phyloP scores from a whole-genome alignment of 1,140 invertebrate genomes.

The Galendromus occidentalis region DNA sequence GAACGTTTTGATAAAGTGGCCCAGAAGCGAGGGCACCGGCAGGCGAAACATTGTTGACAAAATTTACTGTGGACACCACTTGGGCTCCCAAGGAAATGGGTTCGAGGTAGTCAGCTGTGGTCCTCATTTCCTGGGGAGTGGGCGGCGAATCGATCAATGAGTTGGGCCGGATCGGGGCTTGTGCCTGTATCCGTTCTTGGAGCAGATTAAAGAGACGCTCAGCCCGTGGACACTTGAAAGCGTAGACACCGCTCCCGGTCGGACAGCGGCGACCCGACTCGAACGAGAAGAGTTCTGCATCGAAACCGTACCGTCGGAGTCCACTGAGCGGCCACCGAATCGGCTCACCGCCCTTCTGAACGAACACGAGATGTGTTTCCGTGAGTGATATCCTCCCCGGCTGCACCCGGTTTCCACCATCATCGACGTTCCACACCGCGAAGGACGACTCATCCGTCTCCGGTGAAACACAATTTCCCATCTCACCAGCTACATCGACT shows the following conservation, averaged over 20 bases:
- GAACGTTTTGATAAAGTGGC: neutral
- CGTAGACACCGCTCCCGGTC: conserved; percentile 81
- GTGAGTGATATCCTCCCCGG: conserved; percentile 63
- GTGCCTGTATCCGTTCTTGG: conserved; percentile 53
- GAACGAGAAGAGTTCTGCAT: conserved; percentile 77
- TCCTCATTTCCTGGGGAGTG: neutral
- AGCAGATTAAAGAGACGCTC: conserved; percentile 73
- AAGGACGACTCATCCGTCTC: conserved; percentile 8
- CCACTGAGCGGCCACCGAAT: conserved; percentile 73
- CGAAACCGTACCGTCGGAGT: conserved; percentile 80
- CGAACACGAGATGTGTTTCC: conserved; percentile 57
- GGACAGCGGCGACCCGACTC: conserved; percentile 80
- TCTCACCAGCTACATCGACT: neutral
- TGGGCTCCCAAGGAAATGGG: neutral
- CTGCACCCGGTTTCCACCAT: conserved; percentile 45
- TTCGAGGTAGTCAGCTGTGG: conserved; percentile 1
- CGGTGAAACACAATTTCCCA: conserved; percentile 4
- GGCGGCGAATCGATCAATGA: conserved; percentile 1
- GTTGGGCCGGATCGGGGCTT: neutral
- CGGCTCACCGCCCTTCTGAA: conserved; percentile 46
- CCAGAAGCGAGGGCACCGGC: neutral
- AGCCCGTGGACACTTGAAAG: conserved; percentile 71
- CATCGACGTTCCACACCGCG: conserved; percentile 42
- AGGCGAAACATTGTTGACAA: neutral
- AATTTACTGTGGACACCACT: neutral